Evolutionary conservation across 2,888 invertebrate species (phyloP).

Genomic region (Cacoxenus indagator): DNA sequence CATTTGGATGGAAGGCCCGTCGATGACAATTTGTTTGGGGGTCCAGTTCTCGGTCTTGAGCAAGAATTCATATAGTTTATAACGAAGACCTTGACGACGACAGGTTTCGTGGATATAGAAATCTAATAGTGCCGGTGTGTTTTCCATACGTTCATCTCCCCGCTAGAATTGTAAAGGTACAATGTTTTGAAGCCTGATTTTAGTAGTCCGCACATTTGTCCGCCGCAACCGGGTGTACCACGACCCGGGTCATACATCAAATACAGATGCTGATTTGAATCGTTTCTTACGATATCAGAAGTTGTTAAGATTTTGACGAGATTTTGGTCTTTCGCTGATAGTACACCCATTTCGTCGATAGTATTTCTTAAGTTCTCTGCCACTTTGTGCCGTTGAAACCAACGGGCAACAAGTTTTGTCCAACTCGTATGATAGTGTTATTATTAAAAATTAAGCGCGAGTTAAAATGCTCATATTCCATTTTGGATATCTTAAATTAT

Average conservation of each 20-base stretch:
- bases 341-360: constrained; percentile 78
- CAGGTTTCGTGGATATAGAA: constrained; percentile 87
- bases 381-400: background rate
- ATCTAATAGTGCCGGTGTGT: constrained; percentile 89
- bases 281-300: constrained; percentile 75
- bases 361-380: background rate
- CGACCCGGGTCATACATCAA: constrained; percentile 61
- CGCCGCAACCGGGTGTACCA: constrained; percentile 73
- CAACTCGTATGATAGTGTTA: background rate
- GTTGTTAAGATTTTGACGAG: constrained; percentile 79
- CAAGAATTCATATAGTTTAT: constrained; percentile 87
- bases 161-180: constrained; percentile 81
- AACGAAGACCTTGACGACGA: constrained; percentile 88
- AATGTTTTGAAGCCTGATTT: constrained; percentile 90
- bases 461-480: background rate
- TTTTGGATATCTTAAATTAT: background rate
- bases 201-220: constrained; percentile 82
- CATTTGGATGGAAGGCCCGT: constrained; percentile 90
- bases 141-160: constrained; percentile 80
- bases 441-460: background rate
- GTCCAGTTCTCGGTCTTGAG: constrained; percentile 77
- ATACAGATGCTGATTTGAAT: constrained; percentile 61
- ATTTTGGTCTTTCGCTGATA: constrained; percentile 80
- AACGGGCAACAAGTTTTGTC: background rate
- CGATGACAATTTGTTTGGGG: constrained; percentile 85